phyloP scores from a whole-genome alignment of 2,113 vertebrate genomes.

The Callospermophilus lateralis region DNA sequence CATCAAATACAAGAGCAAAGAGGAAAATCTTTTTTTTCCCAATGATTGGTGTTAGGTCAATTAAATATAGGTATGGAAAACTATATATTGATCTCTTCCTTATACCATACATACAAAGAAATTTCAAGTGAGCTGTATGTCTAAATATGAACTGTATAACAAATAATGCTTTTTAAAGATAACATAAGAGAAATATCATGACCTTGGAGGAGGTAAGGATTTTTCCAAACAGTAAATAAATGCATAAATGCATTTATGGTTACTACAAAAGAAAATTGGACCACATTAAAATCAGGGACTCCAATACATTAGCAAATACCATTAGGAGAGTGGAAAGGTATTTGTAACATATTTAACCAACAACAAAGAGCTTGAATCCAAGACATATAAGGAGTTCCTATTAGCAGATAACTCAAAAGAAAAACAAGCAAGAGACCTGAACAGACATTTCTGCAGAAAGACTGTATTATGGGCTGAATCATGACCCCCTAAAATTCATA shows the following conservation, averaged over 20 bases:
- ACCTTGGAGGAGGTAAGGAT: background rate
- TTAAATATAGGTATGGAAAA: background rate
- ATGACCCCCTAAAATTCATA: background rate
- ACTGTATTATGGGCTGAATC: background rate
- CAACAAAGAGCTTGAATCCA: background rate
- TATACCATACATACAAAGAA: background rate
- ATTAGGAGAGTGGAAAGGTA: background rate
- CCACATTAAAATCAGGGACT: background rate
- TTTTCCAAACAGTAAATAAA: background rate
- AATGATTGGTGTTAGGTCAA: background rate
- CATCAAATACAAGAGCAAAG: background rate
- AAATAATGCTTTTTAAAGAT: background rate
- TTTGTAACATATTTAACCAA: background rate
- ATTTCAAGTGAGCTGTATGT: background rate
- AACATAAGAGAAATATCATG: background rate
- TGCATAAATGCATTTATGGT: no score
- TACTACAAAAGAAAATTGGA: background rate
- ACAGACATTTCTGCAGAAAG: background rate
- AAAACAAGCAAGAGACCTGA: background rate
- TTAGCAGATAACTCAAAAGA: background rate
- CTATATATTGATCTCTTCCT: background rate
- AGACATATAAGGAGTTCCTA: background rate
- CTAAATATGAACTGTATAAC: background rate
- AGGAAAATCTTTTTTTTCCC: background rate
- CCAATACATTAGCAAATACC: background rate